These are phyloP conservation scores for Porites evermanni DNA, from an alignment of 92 coral and sea anemone genomes.

Conservation along the genomic window DNA sequence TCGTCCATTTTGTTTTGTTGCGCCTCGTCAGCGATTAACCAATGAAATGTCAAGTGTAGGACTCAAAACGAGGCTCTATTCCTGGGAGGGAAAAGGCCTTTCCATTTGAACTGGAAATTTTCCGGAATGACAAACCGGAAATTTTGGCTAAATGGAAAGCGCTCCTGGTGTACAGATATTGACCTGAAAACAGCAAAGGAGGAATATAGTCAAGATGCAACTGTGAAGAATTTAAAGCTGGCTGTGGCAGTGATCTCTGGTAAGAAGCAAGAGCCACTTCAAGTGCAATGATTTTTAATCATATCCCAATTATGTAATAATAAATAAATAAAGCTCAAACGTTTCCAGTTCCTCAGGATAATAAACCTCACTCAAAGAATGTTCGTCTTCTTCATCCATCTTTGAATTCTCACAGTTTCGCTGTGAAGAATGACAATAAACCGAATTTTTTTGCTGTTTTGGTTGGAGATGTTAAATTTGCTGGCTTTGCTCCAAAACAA, in stretches of 20 bases:
- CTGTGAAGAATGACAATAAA: no score
- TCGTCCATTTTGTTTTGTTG: slow-evolving; percentile 20
- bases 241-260: slow-evolving; percentile 9
- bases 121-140: neutral
- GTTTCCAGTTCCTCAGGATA: no score
- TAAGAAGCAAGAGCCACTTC: neutral
- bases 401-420: no score
- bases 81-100: slow-evolving; percentile 22
- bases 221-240: slow-evolving; percentile 1
- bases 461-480: no score
- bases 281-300: no score
- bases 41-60: slow-evolving; percentile 3
- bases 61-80: slow-evolving; percentile 25
- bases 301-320: no score
- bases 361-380: no score
- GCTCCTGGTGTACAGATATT: neutral
- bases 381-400: no score
- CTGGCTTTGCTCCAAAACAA: no score
- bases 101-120: slow-evolving; percentile 19
- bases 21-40: slow-evolving; percentile 7
- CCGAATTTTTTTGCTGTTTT: no score
- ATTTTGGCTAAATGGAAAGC: neutral
- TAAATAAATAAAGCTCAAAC: no score
- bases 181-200: slow-evolving; percentile 1
- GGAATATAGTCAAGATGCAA: neutral